Conservation (phyloP, 2,113 vertebrate genomes). For the Ptyas mucosa region DNA sequence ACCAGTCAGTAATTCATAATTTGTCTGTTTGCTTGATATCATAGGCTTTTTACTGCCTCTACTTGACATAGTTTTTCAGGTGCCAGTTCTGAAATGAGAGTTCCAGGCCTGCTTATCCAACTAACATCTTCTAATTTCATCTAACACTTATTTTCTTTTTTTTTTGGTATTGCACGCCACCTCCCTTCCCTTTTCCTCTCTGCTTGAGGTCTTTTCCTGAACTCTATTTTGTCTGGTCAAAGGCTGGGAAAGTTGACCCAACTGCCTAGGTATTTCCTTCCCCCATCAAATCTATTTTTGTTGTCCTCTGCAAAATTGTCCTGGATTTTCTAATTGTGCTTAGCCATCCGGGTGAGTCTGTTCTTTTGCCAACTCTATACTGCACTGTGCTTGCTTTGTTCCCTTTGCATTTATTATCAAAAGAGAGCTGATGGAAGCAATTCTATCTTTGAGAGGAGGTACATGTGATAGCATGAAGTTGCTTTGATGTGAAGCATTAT, state of each 20-base stretch:
- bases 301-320: not conserved
- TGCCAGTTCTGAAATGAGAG: not conserved
- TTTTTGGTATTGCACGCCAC: not conserved
- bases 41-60: not conserved
- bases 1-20: not conserved
- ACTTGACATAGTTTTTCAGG: not conserved
- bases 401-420: not conserved
- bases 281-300: not conserved
- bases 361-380: not conserved
- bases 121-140: not conserved
- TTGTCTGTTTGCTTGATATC: not conserved
- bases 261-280: not conserved
- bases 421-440: conserved; percentile 9
- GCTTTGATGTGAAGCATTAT: conserved; percentile 8
- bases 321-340: conserved; percentile 1
- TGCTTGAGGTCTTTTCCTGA: not conserved
- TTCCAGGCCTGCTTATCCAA: not conserved
- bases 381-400: not conserved
- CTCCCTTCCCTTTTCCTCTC: not conserved
- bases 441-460: not conserved
- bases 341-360: not conserved
- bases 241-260: not conserved
- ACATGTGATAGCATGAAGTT: not conserved
- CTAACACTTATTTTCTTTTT: not conserved
- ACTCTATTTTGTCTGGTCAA: not conserved